Base-by-base conservation (phyloP, 1,140 invertebrate species). In the Euwallacea fornicatus region DNA sequence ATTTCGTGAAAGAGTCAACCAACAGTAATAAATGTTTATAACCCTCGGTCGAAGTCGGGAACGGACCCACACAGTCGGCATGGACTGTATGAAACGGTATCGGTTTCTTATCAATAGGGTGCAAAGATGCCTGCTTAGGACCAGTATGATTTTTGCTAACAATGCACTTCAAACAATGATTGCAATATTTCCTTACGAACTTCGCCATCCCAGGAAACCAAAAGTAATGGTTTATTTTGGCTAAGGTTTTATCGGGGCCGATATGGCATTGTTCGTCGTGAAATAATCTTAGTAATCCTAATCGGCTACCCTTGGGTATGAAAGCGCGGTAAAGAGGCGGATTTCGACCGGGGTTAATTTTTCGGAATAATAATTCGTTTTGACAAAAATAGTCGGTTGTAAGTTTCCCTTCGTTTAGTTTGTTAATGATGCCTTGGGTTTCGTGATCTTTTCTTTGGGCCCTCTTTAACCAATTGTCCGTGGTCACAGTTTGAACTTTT, bases 101-200 rank as follows among this genome's bases (percentile, higher is more conserved):
- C n/a, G n/a, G n/a, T n/a, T n/a, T n/a, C n/a, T n/a, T n/a, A n/a
- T n/a, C n/a, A n/a, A n/a, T n/a, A n/a, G n/a, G n/a, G n/a, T n/a
- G n/a, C n/a, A n/a, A n/a, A n/a, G n/a, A n/a, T n/a, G n/a, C n/a
- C n/a, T n/a, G n/a, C n/a, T n/a, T n/a, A n/a, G n/a, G n/a, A n/a
- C n/a, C n/a, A n/a, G n/a, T n/a, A n/a, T n/a, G n/a, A n/a, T n/a
- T n/a, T n/a, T n/a, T n/a, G 7, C 16, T 60, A 13, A 60, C 42
- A 13, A 53, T 46, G 55, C 66, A 72, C 11, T 42, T 21, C 46
- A 73, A 71, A 66, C 71, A 64, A 58, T 68, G 47, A 41, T 54
- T 7, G 33, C 13, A 41, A 67, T 67, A 71, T 46, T 71, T 71
- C 59, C 46, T 8, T 7, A 66, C 69, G 58, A 72, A 71, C 6